Evolutionary conservation across 2,113 vertebrate genomes (phyloP), one percentile per base, ranked within the genome.

Genomic region (Tympanuchus pallidicinctus): DNA sequence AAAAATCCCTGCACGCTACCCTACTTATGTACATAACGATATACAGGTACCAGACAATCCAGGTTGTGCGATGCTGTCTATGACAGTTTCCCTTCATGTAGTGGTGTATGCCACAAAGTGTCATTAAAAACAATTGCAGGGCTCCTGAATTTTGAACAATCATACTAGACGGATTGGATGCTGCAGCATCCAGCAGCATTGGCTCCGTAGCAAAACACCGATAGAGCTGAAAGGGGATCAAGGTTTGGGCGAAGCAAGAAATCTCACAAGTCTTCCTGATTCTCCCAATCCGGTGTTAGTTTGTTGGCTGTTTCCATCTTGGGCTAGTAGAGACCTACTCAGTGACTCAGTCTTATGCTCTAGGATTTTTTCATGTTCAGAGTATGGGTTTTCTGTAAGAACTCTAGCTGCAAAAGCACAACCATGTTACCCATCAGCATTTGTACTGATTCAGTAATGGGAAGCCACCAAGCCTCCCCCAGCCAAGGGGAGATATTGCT

Each of bases 11-110:
- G 82, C 86, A 65, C 64, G 78, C 70, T 86, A 84, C 34, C 27
- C n/a, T 82, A 67, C 24, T 79, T 91, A 84, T 93, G 36, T 97
- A 97, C 85, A 95, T 87, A 93, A 72, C 89, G 75, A 86, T 89
- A 43, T 61, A 81, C 82, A 88, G 36, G 57, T 56, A 90, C 6
- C 10, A 73, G 81, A 52, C 74, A 72, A 73, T 64, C 34, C 85
- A 86, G 82, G 50, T n/a, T 67, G 76, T 42, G 60, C 43, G 91
- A 81, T 59, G 61, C 79, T 92, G 85, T 59, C 64, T 52, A 1
- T 4, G 56, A 57, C 56, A 70, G 82, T 42, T 74, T 89, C 54
- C 83, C 60, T 90, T 77, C 0, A 1, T 24, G 59, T 60, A 61
- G 48, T 3, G 30, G 30, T 43, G 11, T 50, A 32, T 4, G 11